phyloP scores from a whole-genome alignment of 2,113 vertebrate species.

The Patagioenas fasciata region DNA sequence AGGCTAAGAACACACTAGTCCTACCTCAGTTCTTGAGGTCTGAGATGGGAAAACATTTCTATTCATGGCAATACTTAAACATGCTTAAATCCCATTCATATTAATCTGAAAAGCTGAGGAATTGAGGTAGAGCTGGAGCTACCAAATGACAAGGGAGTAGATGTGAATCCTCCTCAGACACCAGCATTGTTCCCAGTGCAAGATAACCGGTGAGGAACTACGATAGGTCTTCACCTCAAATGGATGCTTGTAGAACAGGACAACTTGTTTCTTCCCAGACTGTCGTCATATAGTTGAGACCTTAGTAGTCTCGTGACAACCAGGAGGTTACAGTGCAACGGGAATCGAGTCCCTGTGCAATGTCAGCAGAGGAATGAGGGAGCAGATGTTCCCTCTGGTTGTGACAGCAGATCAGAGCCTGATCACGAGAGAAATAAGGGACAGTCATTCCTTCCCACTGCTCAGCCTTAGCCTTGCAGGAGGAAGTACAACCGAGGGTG shows the following conservation, averaged over 20 bases:
- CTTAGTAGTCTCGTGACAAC: neutral
- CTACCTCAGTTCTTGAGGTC: neutral
- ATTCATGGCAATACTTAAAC: neutral
- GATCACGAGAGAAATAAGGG: neutral
- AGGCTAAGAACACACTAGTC: neutral
- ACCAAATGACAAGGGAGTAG: neutral
- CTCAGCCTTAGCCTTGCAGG: neutral
- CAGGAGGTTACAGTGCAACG: neutral
- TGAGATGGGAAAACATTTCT: neutral
- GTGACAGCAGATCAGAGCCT: neutral
- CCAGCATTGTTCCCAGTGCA: neutral
- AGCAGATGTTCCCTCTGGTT: neutral
- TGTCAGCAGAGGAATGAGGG: neutral
- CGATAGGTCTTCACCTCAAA: neutral
- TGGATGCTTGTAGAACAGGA: neutral
- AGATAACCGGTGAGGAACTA: neutral
- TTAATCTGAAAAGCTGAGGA: neutral
- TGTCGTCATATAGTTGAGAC: fast-evolving
- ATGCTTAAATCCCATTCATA: neutral
- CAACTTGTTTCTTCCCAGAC: neutral
- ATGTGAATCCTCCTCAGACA: neutral
- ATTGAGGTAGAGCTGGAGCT: neutral
- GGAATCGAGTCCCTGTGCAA: fast-evolving
- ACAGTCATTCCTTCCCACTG: neutral
- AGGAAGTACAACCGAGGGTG: neutral